Base-by-base conservation (phyloP, 2,113 vertebrate species). In the Addax nasomaculatus region DNA sequence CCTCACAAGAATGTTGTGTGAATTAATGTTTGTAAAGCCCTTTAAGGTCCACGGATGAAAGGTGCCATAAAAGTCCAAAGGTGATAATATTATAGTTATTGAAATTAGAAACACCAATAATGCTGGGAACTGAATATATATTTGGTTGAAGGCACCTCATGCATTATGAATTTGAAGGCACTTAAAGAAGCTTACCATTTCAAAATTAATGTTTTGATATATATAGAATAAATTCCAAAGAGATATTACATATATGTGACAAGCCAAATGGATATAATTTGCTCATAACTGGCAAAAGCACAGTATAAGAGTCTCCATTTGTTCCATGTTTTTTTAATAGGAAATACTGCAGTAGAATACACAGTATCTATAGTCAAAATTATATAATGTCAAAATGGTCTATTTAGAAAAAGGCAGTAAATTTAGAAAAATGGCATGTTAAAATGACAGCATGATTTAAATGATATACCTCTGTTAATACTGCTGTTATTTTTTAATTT, bases 11-110 rank as follows among this genome's bases (percentile, higher is more conserved):
- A 98, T 97, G 93, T 95, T 98, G 91, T 97, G 85, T 0, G 96
- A 98, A 97, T 98, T 98, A 98, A 98, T 98, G 97, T 98, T 98
- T 98, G 97, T 98, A 98, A 98, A 98, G 98, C 98, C 98, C 98
- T 98, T 98, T 98, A 98, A 98, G 94, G 98, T 98, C 96, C 97
- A 97, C 9, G 92, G 97, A 98, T 98, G 98, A 98, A 97, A 97
- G 96, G 98, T 98, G 94, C 97, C 95, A 97, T 98, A 96, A 98
- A 98, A 97, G 95, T 98, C 96, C 96, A 97, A 97, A 98, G 98
- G 97, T 98, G 95, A 96, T 96, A 97, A 96, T 98, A 98, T 97
- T 97, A 96, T 90, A 97, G 95, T 98, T 98, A 98, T 93, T 98
- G 97, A 98, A 98, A 98, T 85, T 97, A 97, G 96, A 98, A 98